phyloP scores from a whole-genome alignment of 1,140 invertebrate genomes.

The Drosophila aff. region DNA sequence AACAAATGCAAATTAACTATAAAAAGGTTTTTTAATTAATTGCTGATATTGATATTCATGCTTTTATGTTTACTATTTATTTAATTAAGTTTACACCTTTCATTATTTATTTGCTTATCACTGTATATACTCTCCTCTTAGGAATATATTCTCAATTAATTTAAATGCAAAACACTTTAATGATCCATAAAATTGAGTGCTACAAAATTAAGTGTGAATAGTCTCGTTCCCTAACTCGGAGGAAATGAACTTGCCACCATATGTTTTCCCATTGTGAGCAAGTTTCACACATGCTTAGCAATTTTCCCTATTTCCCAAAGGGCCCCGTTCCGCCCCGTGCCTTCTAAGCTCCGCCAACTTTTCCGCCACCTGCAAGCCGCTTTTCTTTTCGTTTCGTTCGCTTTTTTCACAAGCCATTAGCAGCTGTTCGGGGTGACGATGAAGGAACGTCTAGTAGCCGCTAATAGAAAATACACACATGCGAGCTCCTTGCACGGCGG shows the following conservation, averaged over 20 bases:
- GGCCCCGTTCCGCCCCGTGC: background rate
- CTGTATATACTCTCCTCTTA: background rate
- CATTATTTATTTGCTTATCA: background rate
- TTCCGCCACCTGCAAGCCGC: constrained; percentile 12
- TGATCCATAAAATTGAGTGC: constrained; percentile 3
- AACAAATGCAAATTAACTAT: background rate
- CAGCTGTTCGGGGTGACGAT: constrained; percentile 57
- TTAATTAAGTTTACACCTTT: background rate
- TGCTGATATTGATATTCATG: background rate
- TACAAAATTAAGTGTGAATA: constrained; percentile 16
- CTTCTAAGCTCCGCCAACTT: constrained; percentile 12
- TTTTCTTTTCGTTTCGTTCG: constrained; percentile 26
- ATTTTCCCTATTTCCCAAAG: constrained; percentile 28
- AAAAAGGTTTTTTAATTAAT: background rate
- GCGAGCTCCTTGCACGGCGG: constrained; percentile 9
- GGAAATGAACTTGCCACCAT: constrained; percentile 42
- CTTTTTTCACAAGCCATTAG: constrained; percentile 67
- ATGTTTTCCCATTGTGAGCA: constrained; percentile 25
- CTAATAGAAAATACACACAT: constrained; percentile 63
- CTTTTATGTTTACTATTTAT: background rate
- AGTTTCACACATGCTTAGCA: constrained; percentile 47
- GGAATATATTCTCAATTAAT: background rate
- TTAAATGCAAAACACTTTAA: background rate
- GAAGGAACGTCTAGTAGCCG: constrained; percentile 35
- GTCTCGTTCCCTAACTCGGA: constrained; percentile 1